Evolutionary conservation across 2,797 vertebrate genomes (phyloP), one percentile per base, ranked within the genome.

Genomic region (Anguilla megastoma): DNA sequence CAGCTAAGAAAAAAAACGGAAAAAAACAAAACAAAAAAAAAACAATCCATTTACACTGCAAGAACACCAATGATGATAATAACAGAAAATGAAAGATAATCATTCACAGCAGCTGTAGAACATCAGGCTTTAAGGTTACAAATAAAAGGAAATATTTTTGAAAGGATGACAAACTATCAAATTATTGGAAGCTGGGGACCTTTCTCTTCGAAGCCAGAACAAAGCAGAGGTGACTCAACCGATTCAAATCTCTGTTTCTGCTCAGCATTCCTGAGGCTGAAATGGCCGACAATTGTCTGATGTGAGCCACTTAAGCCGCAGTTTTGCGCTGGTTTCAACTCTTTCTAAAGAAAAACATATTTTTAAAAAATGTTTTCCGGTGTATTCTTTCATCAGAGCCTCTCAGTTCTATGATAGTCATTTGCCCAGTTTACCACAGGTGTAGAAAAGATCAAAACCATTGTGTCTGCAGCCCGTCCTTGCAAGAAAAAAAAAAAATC

Each of bases 111-210:
- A 87, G 50, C 71, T 50, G 66, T 30, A 41, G 52, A 21, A 88
- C 50, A 85, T 85, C 4, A 41, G 85, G 63, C 12, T 79, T 41
- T 41, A 76, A 89, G 52, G 52, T 85, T 52, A 87, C 58, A 79
- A 71, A 71, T 84, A 71, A 56, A 56, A 45, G 14, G 56, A 30
- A 18, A 16, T 10, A 6, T 76, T 48, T 88, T 87, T 87, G 69
- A 88, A 87, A 66, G 27, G 69, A 63, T 89, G 33, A 90, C 41
- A 54, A 85, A 86, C 63, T 89, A 54, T 88, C 84, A 87, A 85
- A 36, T 36, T 83, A 52, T 74, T 79, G 8, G 50, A 21, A 56
- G 89, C 80, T 76, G 76, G 87, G 74, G n/a, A 54, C 71, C 52
- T 74, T 56, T 54, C 50, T 54, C 36, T 14, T 71, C 14, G 84